These are phyloP conservation scores for Pagetopsis macropterus DNA, from an alignment of 2,797 vertebrate species.

Conservation along the genomic window DNA sequence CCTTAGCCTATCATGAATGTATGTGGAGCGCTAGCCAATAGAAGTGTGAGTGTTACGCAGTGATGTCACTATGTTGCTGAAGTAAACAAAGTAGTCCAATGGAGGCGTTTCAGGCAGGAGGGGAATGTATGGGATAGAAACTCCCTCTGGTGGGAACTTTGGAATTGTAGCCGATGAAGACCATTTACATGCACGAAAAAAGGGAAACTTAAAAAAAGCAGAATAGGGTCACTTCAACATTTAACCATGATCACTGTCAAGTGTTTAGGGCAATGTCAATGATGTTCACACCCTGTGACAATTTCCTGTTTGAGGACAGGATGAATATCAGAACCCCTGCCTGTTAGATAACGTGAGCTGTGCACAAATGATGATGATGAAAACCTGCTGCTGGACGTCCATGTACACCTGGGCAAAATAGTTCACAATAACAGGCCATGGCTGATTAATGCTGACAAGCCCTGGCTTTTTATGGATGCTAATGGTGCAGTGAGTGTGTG, in stretches of 20 bases:
- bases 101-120: too few relatives aligned
- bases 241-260: neutral
- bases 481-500: constrained; percentile 64
- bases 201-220: neutral
- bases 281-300: neutral
- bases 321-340: neutral
- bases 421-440: constrained; percentile 59
- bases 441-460: constrained; percentile 82
- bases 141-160: too few relatives aligned
- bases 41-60: too few relatives aligned
- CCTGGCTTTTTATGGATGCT: constrained; percentile 72
- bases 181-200: too few relatives aligned
- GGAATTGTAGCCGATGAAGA: too few relatives aligned
- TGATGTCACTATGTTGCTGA: too few relatives aligned
- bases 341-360: constrained; percentile 11
- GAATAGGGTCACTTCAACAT: neutral
- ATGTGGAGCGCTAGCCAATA: too few relatives aligned
- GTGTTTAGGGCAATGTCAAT: neutral
- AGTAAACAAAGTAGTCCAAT: too few relatives aligned
- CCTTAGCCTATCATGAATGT: too few relatives aligned
- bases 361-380: constrained; percentile 39
- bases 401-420: constrained; percentile 63
- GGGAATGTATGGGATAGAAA: too few relatives aligned
- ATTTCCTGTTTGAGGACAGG: neutral
- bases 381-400: constrained; percentile 52